phyloP scores from a whole-genome alignment of 2,113 vertebrate species.

The Halichoeres trimaculatus region DNA sequence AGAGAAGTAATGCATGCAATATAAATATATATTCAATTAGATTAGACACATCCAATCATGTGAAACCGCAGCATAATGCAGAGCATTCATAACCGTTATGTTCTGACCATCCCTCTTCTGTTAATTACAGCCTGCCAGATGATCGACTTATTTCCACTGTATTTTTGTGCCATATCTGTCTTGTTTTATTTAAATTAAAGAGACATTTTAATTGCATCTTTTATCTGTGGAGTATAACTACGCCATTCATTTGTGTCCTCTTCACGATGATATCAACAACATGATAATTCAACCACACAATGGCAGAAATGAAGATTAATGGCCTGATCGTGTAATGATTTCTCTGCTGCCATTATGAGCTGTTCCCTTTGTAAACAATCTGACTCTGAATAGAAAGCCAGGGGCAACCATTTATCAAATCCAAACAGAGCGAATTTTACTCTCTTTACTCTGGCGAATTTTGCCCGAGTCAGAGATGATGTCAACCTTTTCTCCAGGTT shows the following conservation, averaged over 20 bases:
- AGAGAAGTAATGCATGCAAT: background rate
- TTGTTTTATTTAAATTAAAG: constrained; percentile 43
- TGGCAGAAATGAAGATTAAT: constrained; percentile 56
- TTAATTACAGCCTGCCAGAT: constrained; percentile 16
- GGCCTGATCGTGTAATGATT: constrained; percentile 49
- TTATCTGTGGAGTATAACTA: background rate
- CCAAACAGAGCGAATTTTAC: background rate
- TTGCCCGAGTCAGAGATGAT: too few species aligned
- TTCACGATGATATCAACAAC: constrained; percentile 22
- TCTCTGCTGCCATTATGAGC: constrained; percentile 19
- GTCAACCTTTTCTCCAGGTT: too few species aligned
- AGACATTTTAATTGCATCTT: constrained; percentile 17
- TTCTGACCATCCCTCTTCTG: background rate
- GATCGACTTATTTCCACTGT: background rate
- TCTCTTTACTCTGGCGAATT: too few species aligned
- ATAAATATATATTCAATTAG: background rate
- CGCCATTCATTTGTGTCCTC: constrained; percentile 19
- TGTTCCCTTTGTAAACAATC: constrained; percentile 6
- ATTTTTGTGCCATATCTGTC: constrained; percentile 13
- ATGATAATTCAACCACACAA: constrained; percentile 9
- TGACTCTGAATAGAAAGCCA: background rate
- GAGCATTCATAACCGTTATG: background rate
- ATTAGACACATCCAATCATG: background rate
- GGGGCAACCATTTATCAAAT: background rate
- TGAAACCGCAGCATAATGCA: background rate